Percentiles rank a stretch among this genome's conserved stretches.
These are phyloP conservation scores for Neodiprion virginianus DNA, from an alignment of 1,140 invertebrate species.

Conservation along the genomic window DNA sequence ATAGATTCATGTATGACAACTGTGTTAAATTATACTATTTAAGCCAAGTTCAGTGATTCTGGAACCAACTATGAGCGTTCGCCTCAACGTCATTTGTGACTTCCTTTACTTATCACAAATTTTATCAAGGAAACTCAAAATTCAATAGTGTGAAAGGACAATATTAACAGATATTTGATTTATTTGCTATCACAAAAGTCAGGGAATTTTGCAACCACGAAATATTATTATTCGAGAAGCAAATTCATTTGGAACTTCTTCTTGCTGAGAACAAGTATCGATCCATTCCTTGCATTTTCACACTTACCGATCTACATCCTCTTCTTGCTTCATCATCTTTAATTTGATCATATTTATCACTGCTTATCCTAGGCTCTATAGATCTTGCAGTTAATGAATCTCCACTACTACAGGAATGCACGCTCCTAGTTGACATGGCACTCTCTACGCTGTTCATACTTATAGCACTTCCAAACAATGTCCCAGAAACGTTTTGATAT, in stretches of 20 bases:
- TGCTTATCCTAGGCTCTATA: conserved; percentile 38
- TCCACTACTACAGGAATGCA: conserved; percentile 21
- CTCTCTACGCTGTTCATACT: conserved; percentile 31
- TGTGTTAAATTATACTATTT: too few species aligned
- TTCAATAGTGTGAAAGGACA: too few species aligned
- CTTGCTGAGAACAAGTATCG: too few species aligned
- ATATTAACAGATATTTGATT: too few species aligned
- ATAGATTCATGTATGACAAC: too few species aligned
- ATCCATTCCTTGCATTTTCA: too few species aligned
- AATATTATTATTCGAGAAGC: neutral
- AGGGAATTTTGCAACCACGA: neutral
- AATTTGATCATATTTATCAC: conserved; percentile 34
- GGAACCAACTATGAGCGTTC: too few species aligned
- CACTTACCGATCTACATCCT: conserved; percentile 33
- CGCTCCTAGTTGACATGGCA: conserved; percentile 23
- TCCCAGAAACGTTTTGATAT: conserved; percentile 42
- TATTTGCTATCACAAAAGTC: neutral
- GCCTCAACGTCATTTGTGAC: too few species aligned
- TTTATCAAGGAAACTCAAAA: too few species aligned
- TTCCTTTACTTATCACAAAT: too few species aligned
- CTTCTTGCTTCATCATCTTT: conserved; percentile 26
- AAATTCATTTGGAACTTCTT: too few species aligned
- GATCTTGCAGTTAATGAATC: conserved; percentile 32
- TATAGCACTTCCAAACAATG: conserved; percentile 35
- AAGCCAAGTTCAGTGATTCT: too few species aligned